Conservation (phyloP, 2,888 invertebrate species). For the Itoplectis maculator region DNA sequence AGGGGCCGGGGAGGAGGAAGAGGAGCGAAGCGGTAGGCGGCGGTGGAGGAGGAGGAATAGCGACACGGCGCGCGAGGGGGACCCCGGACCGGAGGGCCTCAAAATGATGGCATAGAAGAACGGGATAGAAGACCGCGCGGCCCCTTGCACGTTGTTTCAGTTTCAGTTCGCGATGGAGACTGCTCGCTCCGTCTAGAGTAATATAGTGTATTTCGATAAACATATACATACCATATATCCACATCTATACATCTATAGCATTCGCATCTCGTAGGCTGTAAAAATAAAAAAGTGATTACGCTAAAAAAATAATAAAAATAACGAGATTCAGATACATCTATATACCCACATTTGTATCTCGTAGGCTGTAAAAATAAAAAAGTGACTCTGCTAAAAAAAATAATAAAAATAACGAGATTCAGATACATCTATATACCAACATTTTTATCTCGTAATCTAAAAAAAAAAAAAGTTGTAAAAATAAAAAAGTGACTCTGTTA, state of each 20-base stretch:
- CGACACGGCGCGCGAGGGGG: constrained; percentile 64
- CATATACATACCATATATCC: constrained; percentile 1
- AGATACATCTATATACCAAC: not conserved
- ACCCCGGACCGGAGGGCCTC: constrained; percentile 77
- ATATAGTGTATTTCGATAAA: constrained; percentile 25
- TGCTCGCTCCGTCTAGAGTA: constrained; percentile 59
- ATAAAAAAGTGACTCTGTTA: not conserved
- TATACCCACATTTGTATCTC: not conserved
- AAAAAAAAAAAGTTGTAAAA: not conserved
- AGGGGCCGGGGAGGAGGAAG: constrained; percentile 64
- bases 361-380: not conserved
- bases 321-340: constrained; percentile 9
- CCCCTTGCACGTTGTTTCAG: constrained; percentile 82
- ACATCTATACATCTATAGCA: not conserved
- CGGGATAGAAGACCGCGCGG: constrained; percentile 80
- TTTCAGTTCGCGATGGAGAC: constrained; percentile 80
- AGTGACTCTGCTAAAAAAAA: not conserved
- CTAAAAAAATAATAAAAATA: no score
- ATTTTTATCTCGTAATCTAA: not conserved
- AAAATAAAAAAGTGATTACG: not conserved
- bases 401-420: constrained; percentile 10
- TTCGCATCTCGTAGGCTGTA: constrained; percentile 1
- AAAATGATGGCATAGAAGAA: constrained; percentile 84
- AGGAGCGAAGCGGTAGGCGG: constrained; percentile 37
- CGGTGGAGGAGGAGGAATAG: constrained; percentile 48